A percentile compares a stretch with the other conserved stretches of the same genome.
phyloP scores from a whole-genome alignment of 1,140 invertebrate genomes.

The Ladona fulva region DNA sequence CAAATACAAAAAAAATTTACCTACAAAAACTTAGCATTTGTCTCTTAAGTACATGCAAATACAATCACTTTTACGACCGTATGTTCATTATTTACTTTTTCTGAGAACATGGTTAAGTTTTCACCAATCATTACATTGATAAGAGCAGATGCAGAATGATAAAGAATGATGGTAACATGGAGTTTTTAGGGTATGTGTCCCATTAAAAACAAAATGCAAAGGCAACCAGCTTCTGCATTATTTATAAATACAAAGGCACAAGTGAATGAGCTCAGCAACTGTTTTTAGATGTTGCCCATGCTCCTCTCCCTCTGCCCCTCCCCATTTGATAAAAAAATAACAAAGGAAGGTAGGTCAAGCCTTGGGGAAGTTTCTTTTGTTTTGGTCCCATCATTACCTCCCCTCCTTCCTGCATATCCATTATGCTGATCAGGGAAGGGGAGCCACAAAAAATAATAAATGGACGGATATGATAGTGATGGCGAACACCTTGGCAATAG shows the following conservation, averaged over 20 bases:
- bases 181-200: background rate
- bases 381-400: background rate
- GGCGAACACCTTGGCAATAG: background rate
- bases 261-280: too few species aligned
- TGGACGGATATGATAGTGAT: background rate
- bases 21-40: background rate
- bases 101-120: conserved; percentile 1
- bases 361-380: background rate
- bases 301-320: too few species aligned
- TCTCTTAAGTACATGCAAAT: conserved; percentile 10
- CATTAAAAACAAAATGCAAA: background rate
- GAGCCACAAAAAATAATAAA: background rate
- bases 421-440: background rate
- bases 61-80: background rate
- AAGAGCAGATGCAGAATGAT: background rate
- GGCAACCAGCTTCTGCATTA: background rate
- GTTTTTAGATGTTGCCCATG: too few species aligned
- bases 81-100: background rate
- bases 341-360: too few species aligned
- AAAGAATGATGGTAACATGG: background rate
- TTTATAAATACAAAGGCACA: too few species aligned
- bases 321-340: too few species aligned
- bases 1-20: background rate
- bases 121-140: background rate
- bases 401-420: background rate